Evolutionary conservation across 2,888 invertebrate genomes (phyloP), one percentile per base, ranked within the genome.

Genomic region (Lithodes maja): DNA sequence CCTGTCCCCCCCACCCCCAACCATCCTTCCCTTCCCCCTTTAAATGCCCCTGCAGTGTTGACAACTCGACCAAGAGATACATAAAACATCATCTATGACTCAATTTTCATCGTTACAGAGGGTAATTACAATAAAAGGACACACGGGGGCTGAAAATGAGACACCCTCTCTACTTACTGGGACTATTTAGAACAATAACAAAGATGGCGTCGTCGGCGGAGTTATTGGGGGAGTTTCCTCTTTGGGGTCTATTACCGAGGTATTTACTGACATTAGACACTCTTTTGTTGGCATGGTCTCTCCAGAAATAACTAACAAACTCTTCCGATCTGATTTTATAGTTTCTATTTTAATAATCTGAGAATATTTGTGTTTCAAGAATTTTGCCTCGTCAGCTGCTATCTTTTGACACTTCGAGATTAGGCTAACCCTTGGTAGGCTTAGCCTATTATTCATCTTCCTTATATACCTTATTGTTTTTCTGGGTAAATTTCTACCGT

Each of bases 151-250:
- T 71, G 15, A 17, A 17, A 71, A 71, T 71, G 71, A 71, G n/a
- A n/a, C 71, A 71, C 5, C 71, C 12, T 17, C 17, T 71, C 71
- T 71, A 17, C 17, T 71, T 71, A 17, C 81, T 81, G 86, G 68
- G 78, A 68, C 78, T 78, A 85, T 77, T 61, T 77, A 87, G 87
- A 87, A 89, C 89, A 89, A 86, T 68, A 89, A 89, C 86, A 86
- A 89, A 89, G 89, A 89, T 89, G 89, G 89, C 89, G 89, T 83
- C 89, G 82, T 85, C 74, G 33, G 68, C 83, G 54, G 86, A 78
- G 49, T 49, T 77, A 12, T 61, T 89, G 3, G 85, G 89, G 71
- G 89, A 89, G 69, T 89, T 89, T 86, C 89, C 89, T 7, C 78
- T 68, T 52, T 89, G 82, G 78, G 89, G 89, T 1, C 52, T 89